phyloP scores from a whole-genome alignment of 1,140 invertebrate genomes.

The Drosophila rhopaloa region DNA sequence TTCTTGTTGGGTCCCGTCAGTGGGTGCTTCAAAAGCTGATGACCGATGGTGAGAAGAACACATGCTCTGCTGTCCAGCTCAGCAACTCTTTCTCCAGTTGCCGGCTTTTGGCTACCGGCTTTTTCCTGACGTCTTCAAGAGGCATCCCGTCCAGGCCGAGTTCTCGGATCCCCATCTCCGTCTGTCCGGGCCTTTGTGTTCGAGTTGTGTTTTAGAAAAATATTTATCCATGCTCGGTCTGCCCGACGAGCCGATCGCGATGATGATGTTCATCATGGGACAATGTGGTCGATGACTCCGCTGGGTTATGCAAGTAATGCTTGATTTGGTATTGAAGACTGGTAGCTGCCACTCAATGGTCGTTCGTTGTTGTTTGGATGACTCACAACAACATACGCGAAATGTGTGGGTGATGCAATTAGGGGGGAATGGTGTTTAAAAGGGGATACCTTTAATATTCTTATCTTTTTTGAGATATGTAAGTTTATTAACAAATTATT shows the following conservation, averaged over 20 bases:
- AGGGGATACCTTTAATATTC: background rate
- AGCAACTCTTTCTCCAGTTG: constrained; percentile 10
- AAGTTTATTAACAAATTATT: background rate
- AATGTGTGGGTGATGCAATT: constrained; percentile 42
- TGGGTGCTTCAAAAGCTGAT: constrained; percentile 76
- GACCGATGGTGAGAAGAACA: constrained; percentile 56
- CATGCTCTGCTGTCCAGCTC: constrained; percentile 33
- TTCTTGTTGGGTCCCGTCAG: constrained; percentile 42
- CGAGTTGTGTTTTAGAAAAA: constrained; percentile 65
- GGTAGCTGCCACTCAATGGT: constrained; percentile 73
- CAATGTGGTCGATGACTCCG: constrained; percentile 70
- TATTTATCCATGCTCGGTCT: constrained; percentile 70
- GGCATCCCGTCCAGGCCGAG: constrained; percentile 38
- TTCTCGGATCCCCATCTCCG: constrained; percentile 21
- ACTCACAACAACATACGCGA: constrained; percentile 48
- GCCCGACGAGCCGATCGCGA: constrained; percentile 32
- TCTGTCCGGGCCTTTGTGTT: constrained; percentile 5
- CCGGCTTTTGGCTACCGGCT: constrained; percentile 53
- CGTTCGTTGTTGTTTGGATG: constrained; percentile 56
- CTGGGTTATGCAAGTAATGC: constrained; percentile 81
- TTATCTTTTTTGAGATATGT: background rate
- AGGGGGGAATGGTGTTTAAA: background rate
- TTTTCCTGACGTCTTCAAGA: constrained; percentile 68
- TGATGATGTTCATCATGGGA: constrained; percentile 48
- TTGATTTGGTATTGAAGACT: constrained; percentile 82